A percentile compares a stretch with the other conserved stretches of the same genome.
Conservation (phyloP, 2,113 vertebrate genomes). For the Cheirogaleus medius region DNA sequence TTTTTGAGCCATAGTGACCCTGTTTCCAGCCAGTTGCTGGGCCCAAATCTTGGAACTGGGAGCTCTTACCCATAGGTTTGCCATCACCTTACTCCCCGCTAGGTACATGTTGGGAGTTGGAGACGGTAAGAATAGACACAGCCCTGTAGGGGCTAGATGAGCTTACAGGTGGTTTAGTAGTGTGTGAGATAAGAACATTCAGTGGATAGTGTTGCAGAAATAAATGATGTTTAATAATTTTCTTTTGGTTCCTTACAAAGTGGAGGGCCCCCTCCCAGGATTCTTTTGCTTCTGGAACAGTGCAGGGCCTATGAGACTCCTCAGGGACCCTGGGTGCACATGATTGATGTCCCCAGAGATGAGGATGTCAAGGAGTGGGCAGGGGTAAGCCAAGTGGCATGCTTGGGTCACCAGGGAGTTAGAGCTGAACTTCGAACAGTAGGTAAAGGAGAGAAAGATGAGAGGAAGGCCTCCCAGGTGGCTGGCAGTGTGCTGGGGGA, state of each 20-base stretch:
- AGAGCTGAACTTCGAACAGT: not conserved
- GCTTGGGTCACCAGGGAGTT: not conserved
- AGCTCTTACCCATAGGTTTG: not conserved
- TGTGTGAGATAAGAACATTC: not conserved
- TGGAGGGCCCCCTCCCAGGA: not conserved
- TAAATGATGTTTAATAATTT: not conserved
- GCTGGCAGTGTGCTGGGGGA: not conserved
- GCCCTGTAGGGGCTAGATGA: not conserved
- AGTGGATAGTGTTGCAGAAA: not conserved
- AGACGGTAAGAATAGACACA: not conserved
- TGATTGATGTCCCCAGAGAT: not conserved
- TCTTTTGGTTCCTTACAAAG: not conserved
- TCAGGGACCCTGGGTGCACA: not conserved
- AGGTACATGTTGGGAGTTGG: not conserved
- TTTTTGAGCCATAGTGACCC: not conserved
- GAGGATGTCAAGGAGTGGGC: not conserved
- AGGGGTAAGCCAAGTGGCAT: not conserved
- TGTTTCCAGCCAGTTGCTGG: not conserved
- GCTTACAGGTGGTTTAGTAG: not conserved
- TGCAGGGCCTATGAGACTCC: not conserved
- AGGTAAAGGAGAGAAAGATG: not conserved
- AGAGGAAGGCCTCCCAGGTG: not conserved
- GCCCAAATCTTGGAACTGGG: not conserved
- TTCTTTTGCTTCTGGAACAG: not conserved
- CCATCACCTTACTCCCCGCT: not conserved